Conservation (phyloP, 1,140 invertebrate genomes). For the Drosophila serrata region DNA sequence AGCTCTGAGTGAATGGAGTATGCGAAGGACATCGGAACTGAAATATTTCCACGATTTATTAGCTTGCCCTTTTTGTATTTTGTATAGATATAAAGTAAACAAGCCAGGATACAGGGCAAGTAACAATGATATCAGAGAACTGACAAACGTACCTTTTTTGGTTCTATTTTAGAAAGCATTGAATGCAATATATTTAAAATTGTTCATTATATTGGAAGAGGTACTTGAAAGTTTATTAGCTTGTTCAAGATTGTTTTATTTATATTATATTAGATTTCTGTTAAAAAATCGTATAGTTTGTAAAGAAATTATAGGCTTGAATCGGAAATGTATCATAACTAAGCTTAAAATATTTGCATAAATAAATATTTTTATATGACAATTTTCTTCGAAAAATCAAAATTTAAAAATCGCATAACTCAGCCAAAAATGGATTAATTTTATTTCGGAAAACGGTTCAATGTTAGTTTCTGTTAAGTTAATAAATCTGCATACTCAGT, state of each 20-base stretch:
- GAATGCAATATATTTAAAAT: background rate
- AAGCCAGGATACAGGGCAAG: constrained; percentile 16
- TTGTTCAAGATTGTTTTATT: no score
- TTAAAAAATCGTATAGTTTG: no score
- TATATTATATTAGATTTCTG: background rate
- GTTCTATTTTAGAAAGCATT: background rate
- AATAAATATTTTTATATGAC: no score
- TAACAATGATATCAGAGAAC: constrained; percentile 7
- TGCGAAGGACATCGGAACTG: constrained; percentile 48
- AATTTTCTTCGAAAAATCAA: no score
- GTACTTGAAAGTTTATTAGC: background rate
- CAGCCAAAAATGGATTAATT: no score
- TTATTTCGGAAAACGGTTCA: no score
- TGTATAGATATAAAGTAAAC: background rate
- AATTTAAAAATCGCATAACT: no score
- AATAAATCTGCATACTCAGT: no score
- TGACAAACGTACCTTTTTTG: constrained; percentile 9
- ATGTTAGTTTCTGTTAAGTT: no score
- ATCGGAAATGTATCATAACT: no score
- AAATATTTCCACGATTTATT: constrained; percentile 53
- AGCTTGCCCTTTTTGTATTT: constrained; percentile 10
- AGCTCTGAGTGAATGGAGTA: constrained; percentile 28
- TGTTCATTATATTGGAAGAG: background rate
- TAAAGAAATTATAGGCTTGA: no score
- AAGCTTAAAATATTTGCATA: no score